Evolutionary conservation across 2,113 vertebrate genomes (phyloP), one percentile per base, ranked within the genome.

Genomic region (Columba janthina): DNA sequence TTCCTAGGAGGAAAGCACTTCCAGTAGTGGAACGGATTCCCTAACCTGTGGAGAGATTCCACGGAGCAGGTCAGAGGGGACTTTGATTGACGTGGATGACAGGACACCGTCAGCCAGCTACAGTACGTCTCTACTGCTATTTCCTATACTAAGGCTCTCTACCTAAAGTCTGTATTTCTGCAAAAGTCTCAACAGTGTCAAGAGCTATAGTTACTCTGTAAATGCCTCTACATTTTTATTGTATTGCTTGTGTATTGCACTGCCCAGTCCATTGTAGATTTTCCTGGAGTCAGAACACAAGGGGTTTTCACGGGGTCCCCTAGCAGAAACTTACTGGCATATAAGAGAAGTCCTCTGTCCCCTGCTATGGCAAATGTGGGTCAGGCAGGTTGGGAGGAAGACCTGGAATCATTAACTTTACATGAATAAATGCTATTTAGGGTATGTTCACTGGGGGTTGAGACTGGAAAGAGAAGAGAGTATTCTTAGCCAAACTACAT

Each of bases 21-120:
- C 98, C 91, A 98, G 97, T 60, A 97, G 87, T 95, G 98, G 96
- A 96, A 88, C 95, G 92, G 96, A 77, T 67, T 97, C 98, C 60
- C 83, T 94, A 69, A 82, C 6, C 62, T 92, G 78, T 0, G 85
- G 95, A 79, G 98, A 98, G 96, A 97, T 99, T 58, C 96, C 97
- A 93, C 96, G 96, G 69, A 99, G 98, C 95, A 98, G 90, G 92
- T 99, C 99, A 51, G 99, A 99, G 95, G 99, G 99, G 29, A 98
- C 98, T 61, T 97, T 99, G 91, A 97, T 99, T 94, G 99, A 99
- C 81, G 96, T 98, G 86, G 98, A 98, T 92, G 98, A 98, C 31
- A 90, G 1, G 75, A 89, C 76, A 48, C 57, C 97, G 78, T 94
- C 98, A 74, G 94, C 96, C 92, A 97, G 66, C 80, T 96, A 97